Evolutionary conservation across 2,888 invertebrate species (phyloP).

Genomic region (Eristalis pertinax): DNA sequence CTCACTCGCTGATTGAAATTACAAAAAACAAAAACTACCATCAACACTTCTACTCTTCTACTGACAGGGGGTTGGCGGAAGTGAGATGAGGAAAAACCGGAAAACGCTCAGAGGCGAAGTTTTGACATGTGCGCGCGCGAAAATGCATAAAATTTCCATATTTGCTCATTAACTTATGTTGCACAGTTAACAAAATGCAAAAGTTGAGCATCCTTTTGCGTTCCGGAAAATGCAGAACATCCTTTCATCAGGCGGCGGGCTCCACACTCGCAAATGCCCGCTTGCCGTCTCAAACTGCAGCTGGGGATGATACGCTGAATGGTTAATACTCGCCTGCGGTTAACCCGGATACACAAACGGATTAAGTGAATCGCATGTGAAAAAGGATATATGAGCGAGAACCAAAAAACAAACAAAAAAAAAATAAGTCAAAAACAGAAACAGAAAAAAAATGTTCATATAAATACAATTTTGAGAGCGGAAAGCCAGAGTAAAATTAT

Average conservation of each 20-base stretch:
- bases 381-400: not conserved
- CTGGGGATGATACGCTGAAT: conserved; percentile 5
- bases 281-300: not conserved
- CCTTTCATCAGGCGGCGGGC: not conserved
- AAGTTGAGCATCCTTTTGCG: conserved; percentile 17
- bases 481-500: not conserved
- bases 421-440: no score
- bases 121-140: conserved; percentile 10
- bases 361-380: conserved; percentile 18
- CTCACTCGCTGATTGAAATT: not conserved
- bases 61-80: no score
- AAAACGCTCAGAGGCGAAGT: not conserved
- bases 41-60: no score
- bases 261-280: not conserved
- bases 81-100: not conserved
- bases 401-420: not conserved
- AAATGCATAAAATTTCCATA: conserved; percentile 29
- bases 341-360: conserved; percentile 22
- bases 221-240: conserved; percentile 18
- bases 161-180: conserved; percentile 41
- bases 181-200: conserved; percentile 17
- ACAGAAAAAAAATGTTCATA: not conserved
- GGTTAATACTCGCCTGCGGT: conserved; percentile 30
- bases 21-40: not conserved
- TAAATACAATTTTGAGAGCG: not conserved